phyloP scores from a whole-genome alignment of 2,797 vertebrate genomes.

The Adelosebastes latens region DNA sequence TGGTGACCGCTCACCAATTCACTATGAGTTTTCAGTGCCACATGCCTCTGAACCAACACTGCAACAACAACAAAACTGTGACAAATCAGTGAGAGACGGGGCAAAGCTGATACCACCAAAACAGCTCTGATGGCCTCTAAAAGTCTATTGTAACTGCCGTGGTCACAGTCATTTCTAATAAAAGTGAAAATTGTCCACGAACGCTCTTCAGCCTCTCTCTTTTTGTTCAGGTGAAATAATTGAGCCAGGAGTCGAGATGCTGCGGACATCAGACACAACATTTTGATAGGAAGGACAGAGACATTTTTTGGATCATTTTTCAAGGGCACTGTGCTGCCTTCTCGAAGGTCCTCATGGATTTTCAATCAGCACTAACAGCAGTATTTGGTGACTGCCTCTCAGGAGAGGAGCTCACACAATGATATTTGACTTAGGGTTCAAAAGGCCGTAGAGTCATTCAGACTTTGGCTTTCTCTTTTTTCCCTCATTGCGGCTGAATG shows the following conservation, averaged over 20 bases:
- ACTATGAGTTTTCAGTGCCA: not conserved
- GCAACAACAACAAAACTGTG: conserved; percentile 17
- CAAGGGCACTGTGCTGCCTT: conserved; percentile 74
- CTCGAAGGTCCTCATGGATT: conserved; percentile 79
- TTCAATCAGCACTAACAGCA: conserved; percentile 84
- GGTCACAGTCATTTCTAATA: conserved; percentile 63
- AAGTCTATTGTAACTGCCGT: conserved; percentile 39
- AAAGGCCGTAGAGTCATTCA: conserved; percentile 72
- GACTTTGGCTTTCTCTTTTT: conserved; percentile 44
- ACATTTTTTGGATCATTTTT: conserved; percentile 78
- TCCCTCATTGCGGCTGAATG: conserved; percentile 61
- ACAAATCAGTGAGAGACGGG: conserved; percentile 14
- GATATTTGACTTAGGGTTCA: conserved; percentile 82
- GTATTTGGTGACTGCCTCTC: conserved; percentile 77
- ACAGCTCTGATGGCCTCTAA: conserved; percentile 34
- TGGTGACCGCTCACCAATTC: not conserved
- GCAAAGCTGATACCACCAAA: conserved; percentile 14
- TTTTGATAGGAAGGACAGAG: conserved; percentile 75
- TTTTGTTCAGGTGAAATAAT: conserved; percentile 62
- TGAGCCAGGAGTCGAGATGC: conserved; percentile 53
- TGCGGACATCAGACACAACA: conserved; percentile 66
- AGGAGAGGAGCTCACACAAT: conserved; percentile 72
- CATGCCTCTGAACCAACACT: conserved; percentile 1
- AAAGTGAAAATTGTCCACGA: conserved; percentile 61
- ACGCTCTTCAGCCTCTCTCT: conserved; percentile 32